Base-by-base conservation (phyloP, 2,888 invertebrate species). In the Eupelmus urozonus region DNA sequence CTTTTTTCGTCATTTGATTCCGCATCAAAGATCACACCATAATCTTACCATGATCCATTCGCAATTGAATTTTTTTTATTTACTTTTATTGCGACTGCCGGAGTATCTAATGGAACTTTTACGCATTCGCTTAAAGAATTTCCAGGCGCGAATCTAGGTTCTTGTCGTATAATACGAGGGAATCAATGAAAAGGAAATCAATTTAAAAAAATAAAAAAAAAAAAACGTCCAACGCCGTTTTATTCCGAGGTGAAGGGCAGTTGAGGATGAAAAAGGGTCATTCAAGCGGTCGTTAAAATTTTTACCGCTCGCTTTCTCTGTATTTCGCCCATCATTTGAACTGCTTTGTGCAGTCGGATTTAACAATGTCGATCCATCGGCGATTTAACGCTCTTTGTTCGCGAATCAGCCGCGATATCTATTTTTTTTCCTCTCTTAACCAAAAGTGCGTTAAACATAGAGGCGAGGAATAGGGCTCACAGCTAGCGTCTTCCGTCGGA, bases 111-210 rank as follows among this genome's bases (percentile, higher is more conserved):
- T 72, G 42, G 72, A 55, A 72, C 67, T 67, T 42, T 67, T 67
- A 53, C 62, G 62, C 27, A 1, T 53, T 45, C 51, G 9, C 20
- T 57, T 13, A 53, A 40, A 13, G 23, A 40, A 16, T 51, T 45
- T 51, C n/a, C 18, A 29, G 16, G 7, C 29, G 11, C 49, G 34
- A 65, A 49, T 72, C 53, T 66, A 27, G 7, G 51, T 69, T 57
- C 9, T 49, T 69, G 62, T 60, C 63, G 42, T 59, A 62, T 70
- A 67, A 74, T 74, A 59, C 29, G 53, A n/a, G n/a, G 20, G 53
- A 71, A 74, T 76, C 66, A 79, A 79, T 79, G 72, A 62, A 75
- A 76, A 70, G 79, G 71, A 79, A 76, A 79, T 75, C 75, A 75
- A 75, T 73, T 71, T 66, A 53, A 78, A 70, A 70, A 63, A 29